Evolutionary conservation across 1,140 invertebrate genomes (phyloP), one percentile per base, ranked within the genome.

Genomic region (Theocolax elegans): DNA sequence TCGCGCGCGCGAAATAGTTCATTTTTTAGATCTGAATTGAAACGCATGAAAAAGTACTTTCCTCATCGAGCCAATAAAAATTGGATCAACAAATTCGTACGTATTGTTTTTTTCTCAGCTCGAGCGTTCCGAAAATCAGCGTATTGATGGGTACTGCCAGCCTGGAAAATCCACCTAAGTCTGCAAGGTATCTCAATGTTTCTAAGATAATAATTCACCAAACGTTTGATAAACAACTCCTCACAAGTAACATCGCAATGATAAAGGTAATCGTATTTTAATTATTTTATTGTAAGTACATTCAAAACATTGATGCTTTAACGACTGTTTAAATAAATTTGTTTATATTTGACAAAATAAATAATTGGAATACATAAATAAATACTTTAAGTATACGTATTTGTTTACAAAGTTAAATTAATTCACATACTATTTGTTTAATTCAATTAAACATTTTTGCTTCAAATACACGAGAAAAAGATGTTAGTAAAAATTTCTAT

Each of bases 211-310:
- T 76, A 3, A 27, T 75, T 1, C 79, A 79, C 67, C 40, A 81
- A 48, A 51, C 75, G 17, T 81, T 76, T 46, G 58, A 79, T 17
- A 74, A 69, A n/a, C 44, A 38, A 15, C 75, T 78, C 0, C 79
- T 79, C 53, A 75, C 84, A 72, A 86, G 86, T 73, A 87, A 88
- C 72, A 84, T 89, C 27, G 87, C 87, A 4, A 60, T 89, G n/a
- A 73, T 83, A 6, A 84, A 85, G 72, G 83, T 81, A 75, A n/a
- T 8, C 2, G 31, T 67, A 29, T 21, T 38, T 65, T 42, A 15
- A 29, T 54, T 46, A 4, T n/a, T 17, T 31, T n/a, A 23, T 27
- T 29, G 49, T 60, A n/a, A n/a, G n/a, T 65, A 44, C 38, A 13
- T 59, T n/a, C 17, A 19, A 31, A 12, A 27, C 19, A 62, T 10